Conservation (phyloP, 2,113 vertebrate species). For the Barbus barbus region DNA sequence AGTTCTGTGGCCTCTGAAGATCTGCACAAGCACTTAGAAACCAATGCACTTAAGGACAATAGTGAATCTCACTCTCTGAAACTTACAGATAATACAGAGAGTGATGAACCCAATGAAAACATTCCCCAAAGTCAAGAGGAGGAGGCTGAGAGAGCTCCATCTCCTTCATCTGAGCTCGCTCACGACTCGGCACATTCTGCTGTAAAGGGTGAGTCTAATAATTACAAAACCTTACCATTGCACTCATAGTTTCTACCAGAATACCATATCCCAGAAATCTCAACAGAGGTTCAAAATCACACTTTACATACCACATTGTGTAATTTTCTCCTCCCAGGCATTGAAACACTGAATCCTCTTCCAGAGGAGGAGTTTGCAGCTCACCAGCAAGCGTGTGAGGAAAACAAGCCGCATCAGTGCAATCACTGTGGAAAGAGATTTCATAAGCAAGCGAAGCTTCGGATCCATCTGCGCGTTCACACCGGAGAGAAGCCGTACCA, state of each 20-base stretch:
- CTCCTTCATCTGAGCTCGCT: conserved; percentile 3
- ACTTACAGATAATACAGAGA: not conserved
- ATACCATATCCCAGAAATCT: not conserved
- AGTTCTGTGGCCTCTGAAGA: not conserved
- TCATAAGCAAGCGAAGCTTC: conserved; percentile 25
- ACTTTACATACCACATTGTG: not conserved
- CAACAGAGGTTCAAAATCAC: no score
- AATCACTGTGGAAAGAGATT: conserved; percentile 37
- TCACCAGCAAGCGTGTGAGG: not conserved
- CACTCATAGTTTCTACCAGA: not conserved
- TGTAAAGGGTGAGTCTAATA: conserved; percentile 2
- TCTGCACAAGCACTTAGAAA: not conserved
- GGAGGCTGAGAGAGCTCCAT: not conserved
- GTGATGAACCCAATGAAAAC: not conserved
- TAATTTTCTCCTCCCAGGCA: not conserved
- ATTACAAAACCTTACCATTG: not conserved
- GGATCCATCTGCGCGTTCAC: conserved; percentile 24
- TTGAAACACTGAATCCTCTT: not conserved
- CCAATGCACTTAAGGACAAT: not conserved
- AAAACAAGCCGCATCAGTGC: conserved; percentile 31
- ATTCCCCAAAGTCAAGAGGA: no score
- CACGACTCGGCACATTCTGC: not conserved
- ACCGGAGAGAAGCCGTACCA: conserved; percentile 19
- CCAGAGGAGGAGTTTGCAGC: conserved; percentile 4
- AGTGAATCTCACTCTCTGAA: not conserved